Conservation (phyloP, 2,888 invertebrate genomes). For the Hydraecia micacea region DNA sequence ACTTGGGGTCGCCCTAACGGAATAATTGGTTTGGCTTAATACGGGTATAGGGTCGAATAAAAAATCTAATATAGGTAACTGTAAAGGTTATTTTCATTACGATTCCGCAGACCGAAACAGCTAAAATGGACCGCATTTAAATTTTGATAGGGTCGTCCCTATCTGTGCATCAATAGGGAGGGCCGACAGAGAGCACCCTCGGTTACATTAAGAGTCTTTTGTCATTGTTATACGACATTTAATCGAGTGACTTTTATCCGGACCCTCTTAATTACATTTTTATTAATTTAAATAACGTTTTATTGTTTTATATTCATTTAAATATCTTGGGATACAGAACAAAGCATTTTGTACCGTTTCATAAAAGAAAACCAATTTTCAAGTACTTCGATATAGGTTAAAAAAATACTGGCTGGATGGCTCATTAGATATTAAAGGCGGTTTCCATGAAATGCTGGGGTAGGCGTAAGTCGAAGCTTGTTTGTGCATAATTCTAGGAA, state of each 20-base stretch:
- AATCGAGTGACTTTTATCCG: conserved; percentile 71
- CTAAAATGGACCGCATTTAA: conserved; percentile 77
- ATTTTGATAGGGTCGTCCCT: conserved; percentile 77
- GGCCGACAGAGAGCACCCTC: conserved; percentile 71
- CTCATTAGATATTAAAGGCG: neutral
- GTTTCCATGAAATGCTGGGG: neutral
- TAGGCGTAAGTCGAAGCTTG: neutral
- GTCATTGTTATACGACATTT: conserved; percentile 75
- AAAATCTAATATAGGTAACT: conserved; percentile 69
- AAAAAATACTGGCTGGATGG: conserved; percentile 2
- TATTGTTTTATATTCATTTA: conserved; percentile 52
- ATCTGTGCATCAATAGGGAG: conserved; percentile 77
- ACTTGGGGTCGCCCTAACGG: conserved; percentile 55
- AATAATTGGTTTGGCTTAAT: conserved; percentile 67
- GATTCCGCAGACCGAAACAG: conserved; percentile 68
- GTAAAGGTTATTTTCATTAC: conserved; percentile 77
- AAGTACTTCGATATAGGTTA: neutral
- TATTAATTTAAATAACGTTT: conserved; percentile 67
- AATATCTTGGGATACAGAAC: conserved; percentile 21
- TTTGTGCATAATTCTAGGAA: neutral
- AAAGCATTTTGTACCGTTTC: conserved; percentile 18
- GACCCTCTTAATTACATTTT: conserved; percentile 65
- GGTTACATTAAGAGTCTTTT: conserved; percentile 72
- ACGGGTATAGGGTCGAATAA: conserved; percentile 67
- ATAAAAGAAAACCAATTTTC: neutral